phyloP scores from a whole-genome alignment of 2,888 invertebrate genomes.

The Phalera bucephala region DNA sequence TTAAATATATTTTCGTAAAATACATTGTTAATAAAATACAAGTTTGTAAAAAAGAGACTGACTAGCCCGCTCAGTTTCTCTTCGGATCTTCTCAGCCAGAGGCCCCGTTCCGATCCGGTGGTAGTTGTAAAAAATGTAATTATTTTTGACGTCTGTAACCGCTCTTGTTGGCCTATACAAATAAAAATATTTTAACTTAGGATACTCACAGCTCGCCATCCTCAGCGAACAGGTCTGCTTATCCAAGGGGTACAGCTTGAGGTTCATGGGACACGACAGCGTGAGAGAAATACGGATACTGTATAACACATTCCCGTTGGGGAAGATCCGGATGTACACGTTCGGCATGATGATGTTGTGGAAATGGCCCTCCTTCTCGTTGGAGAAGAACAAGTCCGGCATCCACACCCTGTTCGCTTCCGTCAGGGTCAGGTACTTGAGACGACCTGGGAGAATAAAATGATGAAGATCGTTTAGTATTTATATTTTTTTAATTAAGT shows the following conservation, averaged over 20 bases:
- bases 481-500: too few relatives aligned
- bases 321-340: slow-evolving; percentile 97
- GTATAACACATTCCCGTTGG: slow-evolving; percentile 96
- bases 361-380: slow-evolving; percentile 98
- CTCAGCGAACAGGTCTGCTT: slow-evolving; percentile 96
- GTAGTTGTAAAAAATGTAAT: too few relatives aligned
- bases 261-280: slow-evolving; percentile 98
- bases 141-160: too few relatives aligned
- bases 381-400: slow-evolving; percentile 98
- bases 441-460: slow-evolving; percentile 83
- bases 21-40: too few relatives aligned
- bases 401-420: slow-evolving; percentile 98
- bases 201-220: slow-evolving; percentile 97
- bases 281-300: slow-evolving; percentile 98
- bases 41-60: too few relatives aligned
- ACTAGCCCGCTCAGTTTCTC: too few relatives aligned
- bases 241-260: slow-evolving; percentile 98
- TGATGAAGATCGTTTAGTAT: too few relatives aligned
- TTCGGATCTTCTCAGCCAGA: too few relatives aligned
- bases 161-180: too few relatives aligned
- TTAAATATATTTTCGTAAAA: too few relatives aligned
- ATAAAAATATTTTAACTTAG: too few relatives aligned
- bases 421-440: slow-evolving; percentile 95
- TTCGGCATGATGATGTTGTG: slow-evolving; percentile 99
- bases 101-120: too few relatives aligned